Conservation (phyloP, 2,113 vertebrate species). For the Paramisgurnus dabryanus region DNA sequence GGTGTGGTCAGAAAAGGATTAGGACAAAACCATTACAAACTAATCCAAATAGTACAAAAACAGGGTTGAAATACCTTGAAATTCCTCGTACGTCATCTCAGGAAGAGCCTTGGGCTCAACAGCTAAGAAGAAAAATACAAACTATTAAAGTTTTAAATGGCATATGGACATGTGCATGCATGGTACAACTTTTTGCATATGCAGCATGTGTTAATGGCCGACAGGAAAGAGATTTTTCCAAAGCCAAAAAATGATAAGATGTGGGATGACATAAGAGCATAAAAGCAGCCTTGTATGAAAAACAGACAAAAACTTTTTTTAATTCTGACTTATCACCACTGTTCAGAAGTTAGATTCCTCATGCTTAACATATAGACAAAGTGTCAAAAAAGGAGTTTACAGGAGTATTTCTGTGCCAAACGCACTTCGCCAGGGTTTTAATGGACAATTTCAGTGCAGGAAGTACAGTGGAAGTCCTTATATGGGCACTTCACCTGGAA, state of each 20-base stretch:
- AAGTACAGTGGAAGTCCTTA: too few relatives aligned
- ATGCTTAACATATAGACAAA: too few relatives aligned
- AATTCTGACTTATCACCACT: too few relatives aligned
- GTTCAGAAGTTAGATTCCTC: too few relatives aligned
- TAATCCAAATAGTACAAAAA: background rate
- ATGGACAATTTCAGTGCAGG: too few relatives aligned
- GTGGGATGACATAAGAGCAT: background rate
- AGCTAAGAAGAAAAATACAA: slow-evolving; percentile 25
- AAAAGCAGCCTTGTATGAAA: too few relatives aligned
- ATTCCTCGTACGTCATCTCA: slow-evolving; percentile 47
- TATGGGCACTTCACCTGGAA: too few relatives aligned
- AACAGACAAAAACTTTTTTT: too few relatives aligned
- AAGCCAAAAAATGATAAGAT: background rate
- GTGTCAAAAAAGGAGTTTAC: too few relatives aligned
- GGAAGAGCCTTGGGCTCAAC: slow-evolving; percentile 14
- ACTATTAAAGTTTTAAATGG: background rate
- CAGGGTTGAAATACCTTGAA: slow-evolving; percentile 50
- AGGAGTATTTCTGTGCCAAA: too few relatives aligned
- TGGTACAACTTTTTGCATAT: too few relatives aligned
- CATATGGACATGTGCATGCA: background rate
- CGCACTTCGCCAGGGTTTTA: too few relatives aligned
- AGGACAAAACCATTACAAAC: background rate
- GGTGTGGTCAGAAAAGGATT: background rate
- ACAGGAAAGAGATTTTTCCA: background rate
- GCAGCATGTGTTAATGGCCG: background rate